Conservation (phyloP, 2,113 vertebrate species). For the Lagopus leucura region DNA sequence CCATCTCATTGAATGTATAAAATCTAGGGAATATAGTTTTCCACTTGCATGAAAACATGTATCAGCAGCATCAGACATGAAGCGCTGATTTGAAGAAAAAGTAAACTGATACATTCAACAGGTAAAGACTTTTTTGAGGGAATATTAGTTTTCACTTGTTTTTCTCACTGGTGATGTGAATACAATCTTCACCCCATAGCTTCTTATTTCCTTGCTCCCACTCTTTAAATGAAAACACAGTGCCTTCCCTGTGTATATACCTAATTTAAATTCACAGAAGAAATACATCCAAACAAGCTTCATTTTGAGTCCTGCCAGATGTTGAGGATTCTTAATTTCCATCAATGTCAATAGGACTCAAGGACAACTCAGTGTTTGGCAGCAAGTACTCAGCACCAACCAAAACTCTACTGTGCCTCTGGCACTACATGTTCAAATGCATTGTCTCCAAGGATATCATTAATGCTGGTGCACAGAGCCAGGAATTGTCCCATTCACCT, state of each 20-base stretch:
- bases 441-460: not conserved
- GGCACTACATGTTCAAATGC: not conserved
- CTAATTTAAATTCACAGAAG: not conserved
- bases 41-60: not conserved
- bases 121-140: not conserved
- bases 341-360: not conserved
- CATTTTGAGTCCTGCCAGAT: not conserved
- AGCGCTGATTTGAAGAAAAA: not conserved
- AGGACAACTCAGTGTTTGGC: not conserved
- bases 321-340: not conserved
- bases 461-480: not conserved
- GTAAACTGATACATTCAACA: not conserved
- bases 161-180: not conserved
- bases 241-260: not conserved
- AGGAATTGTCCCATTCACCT: not conserved
- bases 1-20: not conserved
- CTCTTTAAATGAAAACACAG: not conserved
- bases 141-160: not conserved
- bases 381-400: not conserved
- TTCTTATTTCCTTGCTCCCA: not conserved
- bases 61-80: not conserved
- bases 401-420: not conserved
- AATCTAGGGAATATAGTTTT: no score
- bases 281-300: not conserved
- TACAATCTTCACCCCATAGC: rapidly evolving